Evolutionary conservation across 2,797 vertebrate species (phyloP), one percentile per base, ranked within the genome.

Genomic region (Gymnothorax reevesii): DNA sequence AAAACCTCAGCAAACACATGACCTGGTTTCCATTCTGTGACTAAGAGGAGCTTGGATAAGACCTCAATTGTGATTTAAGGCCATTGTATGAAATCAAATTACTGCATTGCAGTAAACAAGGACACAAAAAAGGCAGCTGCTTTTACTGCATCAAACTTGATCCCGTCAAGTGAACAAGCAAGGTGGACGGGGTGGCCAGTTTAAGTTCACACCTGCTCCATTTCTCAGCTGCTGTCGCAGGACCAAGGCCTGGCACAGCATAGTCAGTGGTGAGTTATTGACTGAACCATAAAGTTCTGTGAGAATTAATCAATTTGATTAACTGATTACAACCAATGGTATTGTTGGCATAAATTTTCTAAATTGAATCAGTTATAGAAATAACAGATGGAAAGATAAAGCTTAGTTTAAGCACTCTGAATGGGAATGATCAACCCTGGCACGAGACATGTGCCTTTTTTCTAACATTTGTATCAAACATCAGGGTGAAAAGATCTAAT

Each of bases 61-160:
- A 52, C 49, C 17, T 20, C 49, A 54, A 80, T 80, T 80, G 77
- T 80, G n/a, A n/a, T 20, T 22, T n/a, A 54, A 55, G 49, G 22
- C 77, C n/a, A 80, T 54, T 80, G 17, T 42, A 22, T 22, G 20
- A 80, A 80, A 80, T 55, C 20, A 55, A 7, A 80, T 80, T 54
- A 80, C 73, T 6, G n/a, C 77, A 80, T 80, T 80, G 49, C 77
- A 55, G 77, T 3, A 55, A 80, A 80, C n/a, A 80, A 49, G n/a
- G 55, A 80, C 49, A 55, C 22, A 80, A 80, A 80, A 49, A 80
- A 54, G 75, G 42, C 42, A 80, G n/a, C 77, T 55, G 33, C 25
- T 13, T 80, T 80, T 55, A 80, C 10, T 80, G 52, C 77, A 80
- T 80, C 52, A 80, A 54, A 7, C 33, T 8, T 52, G 49, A 79